Conservation (phyloP, 2,797 vertebrate species). For the Clarias platycephalus region DNA sequence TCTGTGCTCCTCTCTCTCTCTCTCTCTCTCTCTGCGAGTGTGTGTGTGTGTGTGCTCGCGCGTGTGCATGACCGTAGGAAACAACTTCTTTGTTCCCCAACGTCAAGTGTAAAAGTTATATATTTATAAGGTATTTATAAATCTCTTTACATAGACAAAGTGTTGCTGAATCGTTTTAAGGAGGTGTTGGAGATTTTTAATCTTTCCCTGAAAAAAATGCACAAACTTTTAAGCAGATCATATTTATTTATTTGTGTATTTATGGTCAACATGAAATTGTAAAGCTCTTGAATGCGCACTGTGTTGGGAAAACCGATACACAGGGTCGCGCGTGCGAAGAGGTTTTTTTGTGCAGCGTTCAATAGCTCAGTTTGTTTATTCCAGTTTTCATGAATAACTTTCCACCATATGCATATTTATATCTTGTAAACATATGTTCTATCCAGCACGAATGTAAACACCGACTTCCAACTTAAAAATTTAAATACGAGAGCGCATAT, state of each 20-base stretch:
- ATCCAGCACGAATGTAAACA: not conserved
- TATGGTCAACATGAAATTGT: no score
- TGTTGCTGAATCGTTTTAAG: not conserved
- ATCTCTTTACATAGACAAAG: not conserved
- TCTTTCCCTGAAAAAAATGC: not conserved
- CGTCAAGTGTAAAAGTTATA: constrained; percentile 60
- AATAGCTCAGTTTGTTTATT: constrained; percentile 52
- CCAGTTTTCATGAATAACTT: constrained; percentile 59
- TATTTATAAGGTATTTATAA: constrained; percentile 17
- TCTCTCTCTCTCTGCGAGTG: not conserved
- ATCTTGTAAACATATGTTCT: not conserved
- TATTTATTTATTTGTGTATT: constrained; percentile 3
- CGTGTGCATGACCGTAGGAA: constrained; percentile 53
- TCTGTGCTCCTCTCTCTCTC: constrained; percentile 38
- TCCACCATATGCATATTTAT: not conserved
- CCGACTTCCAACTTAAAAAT: not conserved
- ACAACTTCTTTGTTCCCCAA: constrained; percentile 72
- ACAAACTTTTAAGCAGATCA: not conserved
- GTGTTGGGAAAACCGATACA: not conserved
- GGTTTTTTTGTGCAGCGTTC: constrained; percentile 20
- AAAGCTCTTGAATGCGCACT: not conserved
- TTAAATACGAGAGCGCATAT: not conserved
- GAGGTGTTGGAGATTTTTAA: not conserved
- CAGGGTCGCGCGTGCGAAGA: not conserved
- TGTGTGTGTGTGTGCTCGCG: not conserved